Percentiles rank a stretch among this genome's conserved stretches.
These are phyloP conservation scores for Ganaspis sp. DNA, from an alignment of 1,140 invertebrate genomes.

Conservation along the genomic window DNA sequence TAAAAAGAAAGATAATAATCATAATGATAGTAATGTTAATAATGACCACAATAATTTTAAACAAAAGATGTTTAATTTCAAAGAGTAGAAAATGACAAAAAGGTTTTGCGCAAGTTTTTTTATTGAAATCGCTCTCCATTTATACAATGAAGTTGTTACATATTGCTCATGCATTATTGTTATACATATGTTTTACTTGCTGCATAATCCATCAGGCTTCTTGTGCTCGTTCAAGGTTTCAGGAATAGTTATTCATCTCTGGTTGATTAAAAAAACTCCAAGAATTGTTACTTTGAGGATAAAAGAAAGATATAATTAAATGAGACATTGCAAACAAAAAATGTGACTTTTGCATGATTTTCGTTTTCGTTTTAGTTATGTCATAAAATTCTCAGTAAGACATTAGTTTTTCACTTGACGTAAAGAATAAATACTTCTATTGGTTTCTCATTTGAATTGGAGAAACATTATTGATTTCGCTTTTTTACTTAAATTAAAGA, in stretches of 20 bases:
- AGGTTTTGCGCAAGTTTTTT: neutral
- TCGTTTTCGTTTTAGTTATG: too few species aligned
- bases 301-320: neutral
- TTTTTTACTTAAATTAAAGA: too few species aligned
- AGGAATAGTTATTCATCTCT: neutral
- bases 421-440: neutral
- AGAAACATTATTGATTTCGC: neutral
- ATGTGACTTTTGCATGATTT: neutral
- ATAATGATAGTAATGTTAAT: too few species aligned
- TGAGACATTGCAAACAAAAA: slow-evolving; percentile 1
- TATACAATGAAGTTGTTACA: neutral
- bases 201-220: slow-evolving; percentile 12
- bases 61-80: neutral
- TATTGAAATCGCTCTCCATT: neutral
- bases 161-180: neutral
- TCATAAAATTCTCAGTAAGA: neutral
- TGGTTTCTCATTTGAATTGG: neutral
- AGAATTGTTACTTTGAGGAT: neutral
- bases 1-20: too few species aligned
- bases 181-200: neutral
- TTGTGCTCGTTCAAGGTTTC: neutral
- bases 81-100: neutral
- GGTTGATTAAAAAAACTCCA: neutral
- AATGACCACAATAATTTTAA: too few species aligned
- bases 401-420: too few species aligned